Conservation (phyloP, 2,888 invertebrate species). For the Monopis laevigella region DNA sequence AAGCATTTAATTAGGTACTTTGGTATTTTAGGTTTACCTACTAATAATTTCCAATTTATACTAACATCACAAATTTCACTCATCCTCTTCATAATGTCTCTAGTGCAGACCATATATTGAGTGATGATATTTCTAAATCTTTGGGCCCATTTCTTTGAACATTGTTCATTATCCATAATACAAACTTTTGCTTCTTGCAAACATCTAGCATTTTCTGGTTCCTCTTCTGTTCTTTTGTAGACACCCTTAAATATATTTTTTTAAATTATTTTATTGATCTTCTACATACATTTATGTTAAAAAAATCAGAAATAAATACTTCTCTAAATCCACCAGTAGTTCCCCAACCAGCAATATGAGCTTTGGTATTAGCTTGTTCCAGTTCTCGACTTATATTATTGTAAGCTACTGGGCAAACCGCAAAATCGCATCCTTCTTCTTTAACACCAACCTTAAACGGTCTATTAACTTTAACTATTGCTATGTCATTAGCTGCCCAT, state of each 20-base stretch:
- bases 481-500: constrained; percentile 59
- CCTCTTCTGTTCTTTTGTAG: constrained; percentile 35
- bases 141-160: constrained; percentile 56
- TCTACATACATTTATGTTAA: not conserved
- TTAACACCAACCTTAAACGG: constrained; percentile 45
- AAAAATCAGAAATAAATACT: constrained; percentile 27
- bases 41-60: too few relatives aligned
- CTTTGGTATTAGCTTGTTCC: constrained; percentile 52
- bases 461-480: constrained; percentile 51
- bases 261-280: too few relatives aligned
- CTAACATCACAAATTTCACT: constrained; percentile 54
- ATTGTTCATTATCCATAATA: constrained; percentile 55
- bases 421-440: constrained; percentile 49
- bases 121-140: constrained; percentile 47
- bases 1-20: not conserved
- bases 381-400: constrained; percentile 52
- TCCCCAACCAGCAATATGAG: constrained; percentile 55
- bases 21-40: too few relatives aligned
- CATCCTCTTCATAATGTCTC: constrained; percentile 49
- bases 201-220: constrained; percentile 41
- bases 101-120: constrained; percentile 58
- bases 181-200: constrained; percentile 57
- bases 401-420: constrained; percentile 35
- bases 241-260: constrained; percentile 46
- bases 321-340: constrained; percentile 54